Conservation (phyloP, 2,797 vertebrate species). For the Discoglossus pictus region DNA sequence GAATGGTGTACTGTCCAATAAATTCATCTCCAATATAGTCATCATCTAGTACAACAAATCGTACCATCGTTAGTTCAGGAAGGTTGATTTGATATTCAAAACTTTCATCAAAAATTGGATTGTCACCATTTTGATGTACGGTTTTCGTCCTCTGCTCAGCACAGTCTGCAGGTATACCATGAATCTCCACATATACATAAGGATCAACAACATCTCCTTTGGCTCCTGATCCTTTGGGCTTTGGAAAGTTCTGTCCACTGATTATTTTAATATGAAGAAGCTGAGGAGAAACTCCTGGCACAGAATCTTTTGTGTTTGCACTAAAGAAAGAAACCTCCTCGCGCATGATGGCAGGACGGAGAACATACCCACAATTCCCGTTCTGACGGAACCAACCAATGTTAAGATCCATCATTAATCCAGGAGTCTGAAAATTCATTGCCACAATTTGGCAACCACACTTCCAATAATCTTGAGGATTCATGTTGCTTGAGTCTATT, state of each 20-base stretch:
- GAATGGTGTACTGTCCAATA: conserved; percentile 95
- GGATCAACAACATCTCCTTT: conserved; percentile 98
- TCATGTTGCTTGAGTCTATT: conserved; percentile 98
- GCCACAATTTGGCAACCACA: conserved; percentile 97
- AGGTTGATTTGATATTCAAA: conserved; percentile 98
- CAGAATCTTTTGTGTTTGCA: conserved; percentile 95
- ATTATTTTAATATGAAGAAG: conserved; percentile 98
- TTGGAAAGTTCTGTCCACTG: conserved; percentile 97
- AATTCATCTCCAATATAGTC: conserved; percentile 98
- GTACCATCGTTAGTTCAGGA: conserved; percentile 95
- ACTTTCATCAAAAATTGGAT: conserved; percentile 96
- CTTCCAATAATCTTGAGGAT: conserved; percentile 98
- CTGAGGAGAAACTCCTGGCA: conserved; percentile 95
- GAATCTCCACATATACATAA: conserved; percentile 95
- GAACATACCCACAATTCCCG: conserved; percentile 93
- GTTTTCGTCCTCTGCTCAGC: conserved; percentile 97
- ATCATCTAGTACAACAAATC: conserved; percentile 95
- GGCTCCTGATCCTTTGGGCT: conserved; percentile 96
- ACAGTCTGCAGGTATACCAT: conserved; percentile 95
- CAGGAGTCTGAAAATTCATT: conserved; percentile 98
- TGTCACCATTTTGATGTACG: conserved; percentile 92
- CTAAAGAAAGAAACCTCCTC: conserved; percentile 98
- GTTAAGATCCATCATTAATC: conserved; percentile 98
- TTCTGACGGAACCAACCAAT: conserved; percentile 98
- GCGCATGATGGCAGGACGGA: conserved; percentile 95